Percentiles rank a stretch among this genome's conserved stretches.
Evolutionary conservation across 2,113 vertebrate species (phyloP).

Genomic region (Heliornis fulica): DNA sequence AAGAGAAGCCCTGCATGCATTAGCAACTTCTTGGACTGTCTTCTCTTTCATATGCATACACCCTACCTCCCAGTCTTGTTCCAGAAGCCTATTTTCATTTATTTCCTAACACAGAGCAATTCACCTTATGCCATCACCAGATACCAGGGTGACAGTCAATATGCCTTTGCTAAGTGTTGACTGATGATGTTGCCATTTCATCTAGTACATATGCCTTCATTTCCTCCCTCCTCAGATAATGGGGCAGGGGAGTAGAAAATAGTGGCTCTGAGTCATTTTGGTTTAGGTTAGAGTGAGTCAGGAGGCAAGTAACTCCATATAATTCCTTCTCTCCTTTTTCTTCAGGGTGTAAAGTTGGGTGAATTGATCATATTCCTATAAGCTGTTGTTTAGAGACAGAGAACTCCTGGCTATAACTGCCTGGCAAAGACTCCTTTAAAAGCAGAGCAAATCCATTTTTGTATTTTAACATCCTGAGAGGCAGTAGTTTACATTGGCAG

Average conservation of each 20-base stretch:
- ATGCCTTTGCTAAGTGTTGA: background rate
- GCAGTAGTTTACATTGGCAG: background rate
- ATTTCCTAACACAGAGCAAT: background rate
- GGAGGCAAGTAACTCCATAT: background rate
- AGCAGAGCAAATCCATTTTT: background rate
- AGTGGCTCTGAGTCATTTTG: background rate
- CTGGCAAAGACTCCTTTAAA: background rate
- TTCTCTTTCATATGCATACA: background rate
- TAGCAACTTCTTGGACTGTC: background rate
- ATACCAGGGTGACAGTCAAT: background rate
- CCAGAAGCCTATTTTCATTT: background rate
- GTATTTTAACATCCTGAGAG: background rate
- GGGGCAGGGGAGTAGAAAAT: background rate
- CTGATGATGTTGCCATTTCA: background rate
- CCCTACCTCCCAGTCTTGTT: background rate
- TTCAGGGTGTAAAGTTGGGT: background rate
- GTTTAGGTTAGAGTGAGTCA: background rate
- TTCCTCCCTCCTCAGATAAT: background rate
- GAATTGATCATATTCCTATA: background rate
- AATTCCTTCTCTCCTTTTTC: background rate
- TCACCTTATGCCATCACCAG: background rate
- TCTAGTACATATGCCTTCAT: background rate
- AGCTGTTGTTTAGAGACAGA: background rate
- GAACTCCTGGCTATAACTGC: background rate
- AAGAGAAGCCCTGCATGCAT: background rate